These are phyloP conservation scores for Epinephelus awoara DNA, from an alignment of 2,797 vertebrate genomes.

Conservation along the genomic window DNA sequence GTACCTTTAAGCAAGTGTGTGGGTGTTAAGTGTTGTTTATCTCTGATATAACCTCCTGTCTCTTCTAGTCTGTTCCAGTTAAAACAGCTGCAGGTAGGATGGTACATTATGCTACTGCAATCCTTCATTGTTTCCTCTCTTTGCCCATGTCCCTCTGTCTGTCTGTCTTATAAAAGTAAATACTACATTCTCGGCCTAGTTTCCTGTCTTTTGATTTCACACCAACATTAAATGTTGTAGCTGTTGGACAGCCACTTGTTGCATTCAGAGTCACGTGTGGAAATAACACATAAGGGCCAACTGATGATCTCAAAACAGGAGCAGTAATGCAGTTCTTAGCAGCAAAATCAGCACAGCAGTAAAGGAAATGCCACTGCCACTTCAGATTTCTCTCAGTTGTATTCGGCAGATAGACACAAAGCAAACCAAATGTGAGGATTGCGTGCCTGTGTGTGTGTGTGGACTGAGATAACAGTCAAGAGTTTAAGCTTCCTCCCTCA, in stretches of 20 bases:
- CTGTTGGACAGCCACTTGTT: background rate
- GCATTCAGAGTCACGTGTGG: background rate
- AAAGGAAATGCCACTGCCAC: background rate
- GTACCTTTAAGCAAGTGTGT: constrained; percentile 54
- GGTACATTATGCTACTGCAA: constrained; percentile 34
- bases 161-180: constrained; percentile 3
- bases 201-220: background rate
- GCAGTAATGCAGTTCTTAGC: background rate
- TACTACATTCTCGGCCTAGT: background rate
- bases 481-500: background rate
- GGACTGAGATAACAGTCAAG: background rate
- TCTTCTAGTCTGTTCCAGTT: constrained; percentile 42
- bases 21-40: constrained; percentile 68
- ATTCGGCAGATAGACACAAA: background rate
- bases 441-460: background rate
- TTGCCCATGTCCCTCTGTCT: background rate
- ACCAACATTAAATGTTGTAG: too few species aligned
- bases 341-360: background rate
- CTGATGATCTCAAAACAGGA: background rate
- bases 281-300: background rate
- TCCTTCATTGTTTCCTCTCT: constrained; percentile 42
- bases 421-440: background rate
- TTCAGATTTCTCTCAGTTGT: background rate
- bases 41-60: constrained; percentile 62
- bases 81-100: constrained; percentile 67